A percentile compares a stretch with the other conserved stretches of the same genome.
phyloP scores from a whole-genome alignment of 2,888 invertebrate genomes.

The Acronicta psi region DNA sequence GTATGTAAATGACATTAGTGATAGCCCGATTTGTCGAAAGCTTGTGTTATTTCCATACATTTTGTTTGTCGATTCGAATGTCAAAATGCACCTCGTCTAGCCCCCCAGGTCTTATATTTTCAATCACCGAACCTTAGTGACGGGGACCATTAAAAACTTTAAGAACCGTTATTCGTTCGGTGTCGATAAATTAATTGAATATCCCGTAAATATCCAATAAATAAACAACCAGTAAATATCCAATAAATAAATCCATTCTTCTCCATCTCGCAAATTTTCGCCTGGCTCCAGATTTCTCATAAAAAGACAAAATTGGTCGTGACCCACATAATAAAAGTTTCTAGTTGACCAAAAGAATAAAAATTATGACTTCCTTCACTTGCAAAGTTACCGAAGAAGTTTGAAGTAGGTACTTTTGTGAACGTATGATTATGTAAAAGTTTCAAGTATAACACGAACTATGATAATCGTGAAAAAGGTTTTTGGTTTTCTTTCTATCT shows the following conservation, averaged over 20 bases:
- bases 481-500: not conserved
- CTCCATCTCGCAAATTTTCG: too few species aligned
- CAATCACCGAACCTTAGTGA: slow-evolving; percentile 35
- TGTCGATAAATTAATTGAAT: slow-evolving; percentile 79
- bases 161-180: slow-evolving; percentile 70
- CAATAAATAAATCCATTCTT: too few species aligned
- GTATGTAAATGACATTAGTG: too few species aligned
- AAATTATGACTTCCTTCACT: slow-evolving; percentile 11
- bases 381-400: slow-evolving; percentile 11
- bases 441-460: slow-evolving; percentile 1
- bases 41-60: too few species aligned
- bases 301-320: slow-evolving; percentile 16
- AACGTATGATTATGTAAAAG: slow-evolving; percentile 20
- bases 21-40: too few species aligned
- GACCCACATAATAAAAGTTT: slow-evolving; percentile 30
- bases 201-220: slow-evolving; percentile 45
- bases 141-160: slow-evolving; percentile 65
- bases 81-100: too few species aligned
- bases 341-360: slow-evolving; percentile 30
- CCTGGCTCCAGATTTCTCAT: slow-evolving; percentile 19
- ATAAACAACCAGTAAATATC: too few species aligned
- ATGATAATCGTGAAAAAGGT: slow-evolving; percentile 3
- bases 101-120: slow-evolving; percentile 15
- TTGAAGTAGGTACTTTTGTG: slow-evolving; percentile 5
- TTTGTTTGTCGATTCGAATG: too few species aligned